phyloP scores from a whole-genome alignment of 2,113 vertebrate species.

The Zosterops borbonicus region DNA sequence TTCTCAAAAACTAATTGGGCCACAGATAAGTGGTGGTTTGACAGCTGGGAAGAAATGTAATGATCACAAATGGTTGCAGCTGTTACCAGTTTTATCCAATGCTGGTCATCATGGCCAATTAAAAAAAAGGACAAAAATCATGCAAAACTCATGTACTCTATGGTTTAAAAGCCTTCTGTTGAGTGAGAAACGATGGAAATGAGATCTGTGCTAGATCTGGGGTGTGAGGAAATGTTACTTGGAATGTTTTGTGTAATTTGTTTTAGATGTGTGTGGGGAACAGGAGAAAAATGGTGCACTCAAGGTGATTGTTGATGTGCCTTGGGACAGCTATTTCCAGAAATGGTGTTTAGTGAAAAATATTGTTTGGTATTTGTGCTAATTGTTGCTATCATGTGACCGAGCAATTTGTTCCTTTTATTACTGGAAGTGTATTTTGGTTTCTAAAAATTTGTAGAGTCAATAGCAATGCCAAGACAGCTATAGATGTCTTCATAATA shows the following conservation, averaged over 20 bases:
- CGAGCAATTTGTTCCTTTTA: neutral
- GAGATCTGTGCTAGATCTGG: neutral
- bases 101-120: neutral
- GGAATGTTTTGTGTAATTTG: neutral
- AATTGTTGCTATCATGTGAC: neutral
- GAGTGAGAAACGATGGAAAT: neutral
- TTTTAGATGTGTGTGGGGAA: conserved; percentile 7
- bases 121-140: neutral
- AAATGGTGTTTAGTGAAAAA: neutral
- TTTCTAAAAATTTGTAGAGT: neutral
- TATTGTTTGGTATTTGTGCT: neutral
- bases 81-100: neutral
- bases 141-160: neutral
- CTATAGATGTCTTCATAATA: neutral
- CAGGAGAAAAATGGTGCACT: neutral
- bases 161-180: neutral
- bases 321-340: conserved; percentile 23
- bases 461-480: neutral
- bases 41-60: conserved; percentile 25
- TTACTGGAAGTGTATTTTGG: neutral
- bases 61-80: conserved; percentile 5
- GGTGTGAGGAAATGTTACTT: neutral
- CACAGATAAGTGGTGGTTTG: conserved; percentile 24
- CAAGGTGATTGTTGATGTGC: neutral
- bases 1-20: conserved; percentile 14